Evolutionary conservation across 2,888 invertebrate genomes (phyloP), one percentile per base, ranked within the genome.

Genomic region (Vesta saturnalis): DNA sequence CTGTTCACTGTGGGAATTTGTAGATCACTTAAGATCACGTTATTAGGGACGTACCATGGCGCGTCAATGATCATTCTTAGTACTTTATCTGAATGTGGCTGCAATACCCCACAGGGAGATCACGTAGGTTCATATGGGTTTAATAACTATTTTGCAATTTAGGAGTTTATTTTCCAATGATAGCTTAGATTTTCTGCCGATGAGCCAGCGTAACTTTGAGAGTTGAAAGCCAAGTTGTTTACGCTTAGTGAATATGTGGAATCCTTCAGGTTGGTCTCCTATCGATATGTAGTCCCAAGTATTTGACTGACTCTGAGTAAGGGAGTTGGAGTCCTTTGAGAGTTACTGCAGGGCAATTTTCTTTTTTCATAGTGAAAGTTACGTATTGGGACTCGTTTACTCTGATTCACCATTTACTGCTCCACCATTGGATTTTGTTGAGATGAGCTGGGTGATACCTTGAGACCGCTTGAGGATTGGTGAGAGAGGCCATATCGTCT

Each of bases 111-210:
- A n/a, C n/a, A n/a, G n/a, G n/a, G n/a, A n/a, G n/a, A n/a, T n/a
- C n/a, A n/a, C n/a, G n/a, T n/a, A n/a, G n/a, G n/a, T n/a, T n/a
- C n/a, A n/a, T n/a, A n/a, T n/a, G n/a, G 23, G 55, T 22, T 55
- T 55, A 12, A 55, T 5, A 21, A 21, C 55, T 21, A 55, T 55
- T 22, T 55, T 18, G 22, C 5, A 55, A 22, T 21, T 55, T 19
- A 55, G 12, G 21, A 55, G 55, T 21, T 21, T 55, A 55, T 55
- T 55, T 55, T 55, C 55, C 23, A 55, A 21, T 55, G 55, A 55
- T 55, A 55, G 19, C 6, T 52, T 52, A 16, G 52, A 52, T 52
- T 52, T 52, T 52, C 15, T 52, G 12, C 52, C 52, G 55, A 18
- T 55, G 10, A 55, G 55, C 55, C 55, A 22, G 55, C 21, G 8